phyloP scores from a whole-genome alignment of 2,888 invertebrate genomes.

The Chironomus riparius region DNA sequence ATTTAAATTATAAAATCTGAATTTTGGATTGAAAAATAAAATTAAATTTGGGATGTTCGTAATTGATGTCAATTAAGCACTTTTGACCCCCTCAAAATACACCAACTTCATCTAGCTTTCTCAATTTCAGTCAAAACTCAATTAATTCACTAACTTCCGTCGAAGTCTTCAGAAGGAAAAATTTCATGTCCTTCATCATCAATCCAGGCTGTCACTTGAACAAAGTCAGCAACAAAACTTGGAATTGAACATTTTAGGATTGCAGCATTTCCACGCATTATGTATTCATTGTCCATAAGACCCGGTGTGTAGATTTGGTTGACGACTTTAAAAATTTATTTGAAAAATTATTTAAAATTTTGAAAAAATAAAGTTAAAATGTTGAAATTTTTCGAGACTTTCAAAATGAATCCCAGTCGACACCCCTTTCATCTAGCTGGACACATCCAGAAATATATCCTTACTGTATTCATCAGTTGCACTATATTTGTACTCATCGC shows the following conservation, averaged over 20 bases:
- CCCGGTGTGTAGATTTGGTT: conserved; percentile 64
- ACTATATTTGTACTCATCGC: conserved; percentile 35
- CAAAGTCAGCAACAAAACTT: conserved; percentile 65
- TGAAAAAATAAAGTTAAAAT: too few relatives aligned
- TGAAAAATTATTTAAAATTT: neutral
- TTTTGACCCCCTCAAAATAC: neutral
- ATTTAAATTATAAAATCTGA: too few relatives aligned
- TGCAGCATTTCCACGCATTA: conserved; percentile 62
- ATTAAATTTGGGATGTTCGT: too few relatives aligned
- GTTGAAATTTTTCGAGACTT: too few relatives aligned
- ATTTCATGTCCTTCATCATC: conserved; percentile 54
- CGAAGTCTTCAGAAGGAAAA: neutral
- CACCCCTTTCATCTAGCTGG: neutral
- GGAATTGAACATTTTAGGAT: conserved; percentile 65
- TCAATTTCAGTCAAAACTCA: neutral
- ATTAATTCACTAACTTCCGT: neutral
- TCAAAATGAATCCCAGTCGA: neutral
- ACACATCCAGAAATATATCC: neutral
- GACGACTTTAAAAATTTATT: conserved; percentile 46
- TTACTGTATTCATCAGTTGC: conserved; percentile 5
- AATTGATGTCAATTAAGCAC: too few relatives aligned
- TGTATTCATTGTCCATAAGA: conserved; percentile 58
- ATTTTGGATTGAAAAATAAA: too few relatives aligned
- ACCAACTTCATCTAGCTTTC: neutral
- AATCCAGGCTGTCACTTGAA: conserved; percentile 60